Conservation (phyloP, 2,113 vertebrate species). For the Climacteris rufus region DNA sequence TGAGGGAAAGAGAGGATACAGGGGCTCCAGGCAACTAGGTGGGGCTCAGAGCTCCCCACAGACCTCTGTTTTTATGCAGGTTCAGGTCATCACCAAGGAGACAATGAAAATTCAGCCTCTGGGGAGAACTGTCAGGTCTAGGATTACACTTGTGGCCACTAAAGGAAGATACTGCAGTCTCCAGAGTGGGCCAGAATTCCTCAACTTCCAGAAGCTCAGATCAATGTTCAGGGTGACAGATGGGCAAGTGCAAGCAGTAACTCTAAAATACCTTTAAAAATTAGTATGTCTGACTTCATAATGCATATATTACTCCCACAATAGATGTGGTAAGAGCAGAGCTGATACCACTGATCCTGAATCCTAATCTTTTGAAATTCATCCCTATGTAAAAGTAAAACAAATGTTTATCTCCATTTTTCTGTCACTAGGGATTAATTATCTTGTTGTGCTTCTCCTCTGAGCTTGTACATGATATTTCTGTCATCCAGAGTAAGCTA, state of each 20-base stretch:
- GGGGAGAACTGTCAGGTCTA: not conserved
- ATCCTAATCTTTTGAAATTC: not conserved
- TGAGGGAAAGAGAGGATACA: not conserved
- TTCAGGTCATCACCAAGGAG: not conserved
- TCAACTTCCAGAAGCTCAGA: not conserved
- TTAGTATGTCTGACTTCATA: not conserved
- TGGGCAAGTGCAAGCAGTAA: not conserved
- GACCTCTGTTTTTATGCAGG: not conserved
- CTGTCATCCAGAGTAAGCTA: not conserved
- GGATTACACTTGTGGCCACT: not conserved
- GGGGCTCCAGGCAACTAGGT: not conserved
- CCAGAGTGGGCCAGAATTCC: not conserved
- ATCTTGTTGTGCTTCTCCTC: not conserved
- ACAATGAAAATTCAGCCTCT: not conserved
- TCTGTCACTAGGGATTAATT: not conserved
- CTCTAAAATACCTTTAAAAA: not conserved
- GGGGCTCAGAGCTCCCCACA: not conserved
- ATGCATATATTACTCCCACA: too few species aligned
- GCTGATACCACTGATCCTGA: not conserved
- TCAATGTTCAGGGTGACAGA: not conserved
- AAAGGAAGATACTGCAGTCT: not conserved
- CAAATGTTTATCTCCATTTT: not conserved
- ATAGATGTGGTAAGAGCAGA: not conserved
- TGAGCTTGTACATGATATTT: not conserved
- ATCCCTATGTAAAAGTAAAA: not conserved